These are phyloP conservation scores for Muscina levida DNA, from an alignment of 2,888 invertebrate species.

Conservation along the genomic window DNA sequence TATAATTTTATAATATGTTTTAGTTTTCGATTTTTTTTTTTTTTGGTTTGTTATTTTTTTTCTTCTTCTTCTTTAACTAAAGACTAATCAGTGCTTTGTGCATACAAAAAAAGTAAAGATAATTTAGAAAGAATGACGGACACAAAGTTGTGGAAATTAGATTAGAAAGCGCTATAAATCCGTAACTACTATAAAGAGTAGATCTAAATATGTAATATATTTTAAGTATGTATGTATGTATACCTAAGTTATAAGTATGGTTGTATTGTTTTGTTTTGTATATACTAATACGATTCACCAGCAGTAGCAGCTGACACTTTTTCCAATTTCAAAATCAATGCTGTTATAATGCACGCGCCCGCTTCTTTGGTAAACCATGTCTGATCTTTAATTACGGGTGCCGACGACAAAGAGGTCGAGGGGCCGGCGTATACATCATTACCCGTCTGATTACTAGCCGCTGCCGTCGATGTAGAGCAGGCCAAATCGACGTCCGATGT, in stretches of 20 bases:
- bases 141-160: neutral
- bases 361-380: slow-evolving; percentile 80
- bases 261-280: slow-evolving; percentile 4
- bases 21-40: too few relatives aligned
- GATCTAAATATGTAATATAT: slow-evolving; percentile 13
- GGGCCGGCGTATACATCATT: slow-evolving; percentile 44
- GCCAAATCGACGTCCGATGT: slow-evolving; percentile 60
- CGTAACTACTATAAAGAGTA: slow-evolving; percentile 37
- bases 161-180: slow-evolving; percentile 26
- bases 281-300: slow-evolving; percentile 53
- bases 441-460: slow-evolving; percentile 62
- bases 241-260: slow-evolving; percentile 5
- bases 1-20: slow-evolving; percentile 5
- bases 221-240: slow-evolving; percentile 24
- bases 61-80: slow-evolving; percentile 32
- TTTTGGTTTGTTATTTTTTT: too few relatives aligned
- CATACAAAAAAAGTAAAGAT: slow-evolving; percentile 35
- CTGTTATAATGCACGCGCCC: slow-evolving; percentile 79
- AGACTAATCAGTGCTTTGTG: slow-evolving; percentile 53
- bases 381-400: slow-evolving; percentile 75
- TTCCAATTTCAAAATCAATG: slow-evolving; percentile 77
- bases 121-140: slow-evolving; percentile 16
- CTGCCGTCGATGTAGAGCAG: slow-evolving; percentile 31
- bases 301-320: slow-evolving; percentile 60
- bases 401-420: slow-evolving; percentile 68